These are phyloP conservation scores for Sprattus sprattus DNA, from an alignment of 2,113 vertebrate species.

Conservation along the genomic window DNA sequence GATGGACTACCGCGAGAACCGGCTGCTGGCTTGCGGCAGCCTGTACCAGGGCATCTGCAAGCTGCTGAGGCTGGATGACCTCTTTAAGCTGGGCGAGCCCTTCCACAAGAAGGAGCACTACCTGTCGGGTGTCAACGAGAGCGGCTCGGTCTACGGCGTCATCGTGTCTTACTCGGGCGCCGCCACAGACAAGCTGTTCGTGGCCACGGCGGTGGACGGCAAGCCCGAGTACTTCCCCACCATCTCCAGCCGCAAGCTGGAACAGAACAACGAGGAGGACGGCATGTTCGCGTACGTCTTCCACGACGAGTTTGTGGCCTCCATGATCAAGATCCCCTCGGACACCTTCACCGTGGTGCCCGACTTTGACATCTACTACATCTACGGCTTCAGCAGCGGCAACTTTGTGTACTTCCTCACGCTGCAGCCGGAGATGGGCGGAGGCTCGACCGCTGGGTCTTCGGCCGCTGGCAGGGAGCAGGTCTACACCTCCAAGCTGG, in stretches of 20 bases:
- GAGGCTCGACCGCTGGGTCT: slow-evolving; percentile 84
- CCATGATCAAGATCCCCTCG: slow-evolving; percentile 98
- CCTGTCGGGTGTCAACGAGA: slow-evolving; percentile 94
- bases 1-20: slow-evolving; percentile 95
- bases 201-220: slow-evolving; percentile 94
- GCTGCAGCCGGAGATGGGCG: slow-evolving; percentile 94
- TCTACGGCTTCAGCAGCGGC: slow-evolving; percentile 95
- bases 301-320: slow-evolving; percentile 97
- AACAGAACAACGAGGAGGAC: slow-evolving; percentile 93
- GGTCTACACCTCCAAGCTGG: slow-evolving; percentile 96
- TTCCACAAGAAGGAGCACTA: slow-evolving; percentile 99
- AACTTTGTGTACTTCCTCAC: slow-evolving; percentile 98
- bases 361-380: slow-evolving; percentile 97
- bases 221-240: slow-evolving; percentile 98
- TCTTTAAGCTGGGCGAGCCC: slow-evolving; percentile 96
- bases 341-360: slow-evolving; percentile 97
- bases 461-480: slow-evolving; percentile 88
- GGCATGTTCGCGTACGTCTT: slow-evolving; percentile 98
- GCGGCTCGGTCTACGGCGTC: slow-evolving; percentile 94
- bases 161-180: slow-evolving; percentile 92
- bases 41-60: slow-evolving; percentile 98
- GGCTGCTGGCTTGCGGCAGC: slow-evolving; percentile 93
- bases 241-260: slow-evolving; percentile 93
- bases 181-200: slow-evolving; percentile 92
- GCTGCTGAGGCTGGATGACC: slow-evolving; percentile 91